These are phyloP conservation scores for Kryptopterus vitreolus DNA, from an alignment of 2,797 vertebrate species.

Conservation along the genomic window DNA sequence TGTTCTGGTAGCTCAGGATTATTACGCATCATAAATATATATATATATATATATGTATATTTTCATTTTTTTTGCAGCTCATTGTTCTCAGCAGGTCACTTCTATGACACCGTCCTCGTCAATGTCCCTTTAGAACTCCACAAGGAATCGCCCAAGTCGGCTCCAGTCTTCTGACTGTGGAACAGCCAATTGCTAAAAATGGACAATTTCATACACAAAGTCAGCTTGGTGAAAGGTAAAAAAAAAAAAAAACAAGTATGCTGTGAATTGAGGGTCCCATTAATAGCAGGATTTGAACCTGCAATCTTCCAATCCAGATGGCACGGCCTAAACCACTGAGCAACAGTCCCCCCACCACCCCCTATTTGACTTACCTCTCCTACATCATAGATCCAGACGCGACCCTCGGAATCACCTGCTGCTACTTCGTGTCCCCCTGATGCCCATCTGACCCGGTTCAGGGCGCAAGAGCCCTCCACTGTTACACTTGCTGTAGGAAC, in stretches of 20 bases:
- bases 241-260: neutral
- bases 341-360: too few relatives aligned
- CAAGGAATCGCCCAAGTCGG: conserved; percentile 79
- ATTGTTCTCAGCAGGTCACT: conserved; percentile 67
- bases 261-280: too few relatives aligned
- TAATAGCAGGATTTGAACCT: too few relatives aligned
- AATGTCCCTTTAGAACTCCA: conserved; percentile 81
- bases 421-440: conserved; percentile 83
- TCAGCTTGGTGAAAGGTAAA: neutral
- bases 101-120: conserved; percentile 77
- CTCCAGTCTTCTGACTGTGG: conserved; percentile 85
- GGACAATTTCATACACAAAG: neutral
- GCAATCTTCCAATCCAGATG: too few relatives aligned
- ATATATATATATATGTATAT: neutral
- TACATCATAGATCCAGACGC: conserved; percentile 87
- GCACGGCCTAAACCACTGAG: too few relatives aligned
- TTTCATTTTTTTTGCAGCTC: neutral
- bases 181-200: conserved; percentile 74
- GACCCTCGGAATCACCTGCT: conserved; percentile 85
- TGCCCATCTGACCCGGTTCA: conserved; percentile 85
- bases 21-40: conserved; percentile 23
- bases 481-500: conserved; percentile 84
- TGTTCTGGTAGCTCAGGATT: conserved; percentile 1
- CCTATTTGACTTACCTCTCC: conserved; percentile 76
- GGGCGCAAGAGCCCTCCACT: conserved; percentile 82